Conservation (phyloP, 2,797 vertebrate species). For the Hoplostethus atlanticus region DNA sequence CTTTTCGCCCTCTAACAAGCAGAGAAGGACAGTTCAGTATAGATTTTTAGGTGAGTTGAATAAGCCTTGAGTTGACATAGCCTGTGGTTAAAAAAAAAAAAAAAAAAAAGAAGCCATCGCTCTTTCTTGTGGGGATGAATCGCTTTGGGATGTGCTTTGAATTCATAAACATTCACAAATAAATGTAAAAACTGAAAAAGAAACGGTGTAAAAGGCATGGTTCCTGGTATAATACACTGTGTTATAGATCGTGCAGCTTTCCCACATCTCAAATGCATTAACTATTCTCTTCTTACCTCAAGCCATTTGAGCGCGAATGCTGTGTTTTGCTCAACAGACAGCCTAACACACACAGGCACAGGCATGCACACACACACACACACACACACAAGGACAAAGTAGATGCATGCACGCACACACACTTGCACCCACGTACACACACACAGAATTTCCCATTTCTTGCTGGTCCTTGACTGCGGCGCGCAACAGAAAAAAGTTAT, state of each 20-base stretch:
- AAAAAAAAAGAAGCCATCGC: slow-evolving; percentile 37
- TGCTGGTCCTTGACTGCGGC: slow-evolving; percentile 43
- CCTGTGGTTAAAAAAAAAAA: slow-evolving; percentile 32
- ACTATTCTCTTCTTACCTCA: slow-evolving; percentile 52
- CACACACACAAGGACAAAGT: neutral
- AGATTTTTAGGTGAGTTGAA: slow-evolving; percentile 7
- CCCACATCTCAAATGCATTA: slow-evolving; percentile 36
- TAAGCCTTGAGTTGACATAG: slow-evolving; percentile 22
- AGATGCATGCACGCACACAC: neutral
- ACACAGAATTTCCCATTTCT: slow-evolving; percentile 18
- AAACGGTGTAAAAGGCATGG: slow-evolving; percentile 23
- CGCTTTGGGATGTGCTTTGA: neutral
- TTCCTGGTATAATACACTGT: slow-evolving; percentile 34
- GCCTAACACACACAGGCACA: slow-evolving; percentile 5
- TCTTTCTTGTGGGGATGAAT: slow-evolving; percentile 13
- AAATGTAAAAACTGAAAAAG: slow-evolving; percentile 15
- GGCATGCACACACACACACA: slow-evolving; percentile 1
- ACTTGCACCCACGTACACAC: slow-evolving; percentile 3
- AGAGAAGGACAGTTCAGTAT: neutral
- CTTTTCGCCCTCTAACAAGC: neutral
- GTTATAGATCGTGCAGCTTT: slow-evolving; percentile 22
- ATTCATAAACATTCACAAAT: slow-evolving; percentile 2
- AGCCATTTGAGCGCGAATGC: slow-evolving; percentile 49
- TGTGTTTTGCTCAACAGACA: slow-evolving; percentile 46
- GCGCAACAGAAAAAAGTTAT: slow-evolving; percentile 69